These are phyloP conservation scores for Chondrilla cf. caribensis DNA, from an alignment of 37 sponge, comb jelly and placozoan species.

Conservation along the genomic window DNA sequence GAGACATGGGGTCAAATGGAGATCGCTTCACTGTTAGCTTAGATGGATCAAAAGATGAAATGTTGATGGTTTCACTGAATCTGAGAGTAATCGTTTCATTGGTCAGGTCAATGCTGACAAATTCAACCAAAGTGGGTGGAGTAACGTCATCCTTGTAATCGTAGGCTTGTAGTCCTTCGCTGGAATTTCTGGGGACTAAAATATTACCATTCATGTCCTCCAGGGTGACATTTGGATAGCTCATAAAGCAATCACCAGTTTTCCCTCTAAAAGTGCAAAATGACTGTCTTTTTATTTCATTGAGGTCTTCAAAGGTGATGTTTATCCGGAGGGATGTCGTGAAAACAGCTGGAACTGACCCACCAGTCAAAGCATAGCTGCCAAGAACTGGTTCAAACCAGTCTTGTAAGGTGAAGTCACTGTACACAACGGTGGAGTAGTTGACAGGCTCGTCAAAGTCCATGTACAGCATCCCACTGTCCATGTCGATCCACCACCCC, in stretches of 20 bases:
- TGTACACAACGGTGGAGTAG: slow-evolving; percentile 39
- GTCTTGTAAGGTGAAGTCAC: slow-evolving; percentile 63
- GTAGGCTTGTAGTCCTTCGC: slow-evolving; percentile 19
- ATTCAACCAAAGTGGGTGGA: slow-evolving; percentile 49
- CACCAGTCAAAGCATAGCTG: slow-evolving; percentile 38
- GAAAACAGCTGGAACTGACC: slow-evolving; percentile 15
- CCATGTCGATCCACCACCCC: slow-evolving; percentile 77
- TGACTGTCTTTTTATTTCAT: slow-evolving; percentile 69
- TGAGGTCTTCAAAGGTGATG: slow-evolving; percentile 73
- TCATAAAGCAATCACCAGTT: slow-evolving; percentile 66
- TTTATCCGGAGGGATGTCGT: slow-evolving; percentile 39
- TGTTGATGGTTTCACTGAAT: slow-evolving; percentile 86
- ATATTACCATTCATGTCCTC: slow-evolving; percentile 81
- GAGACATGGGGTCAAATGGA: slow-evolving; percentile 18
- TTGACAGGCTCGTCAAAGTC: slow-evolving; percentile 85
- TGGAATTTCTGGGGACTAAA: slow-evolving; percentile 32
- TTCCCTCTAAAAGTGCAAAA: slow-evolving; percentile 63
- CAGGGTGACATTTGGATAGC: slow-evolving; percentile 56
- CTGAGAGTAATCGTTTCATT: slow-evolving; percentile 66
- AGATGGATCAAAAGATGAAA: slow-evolving; percentile 55
- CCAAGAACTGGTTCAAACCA: slow-evolving; percentile 13
- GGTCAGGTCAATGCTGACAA: slow-evolving; percentile 63
- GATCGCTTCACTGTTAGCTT: slow-evolving; percentile 58
- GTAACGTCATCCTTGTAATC: slow-evolving; percentile 63
- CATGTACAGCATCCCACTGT: slow-evolving; percentile 50